A percentile compares a stretch with the other conserved stretches of the same genome.
Conservation (phyloP, 2,797 vertebrate genomes). For the Uromys caudimaculatus region DNA sequence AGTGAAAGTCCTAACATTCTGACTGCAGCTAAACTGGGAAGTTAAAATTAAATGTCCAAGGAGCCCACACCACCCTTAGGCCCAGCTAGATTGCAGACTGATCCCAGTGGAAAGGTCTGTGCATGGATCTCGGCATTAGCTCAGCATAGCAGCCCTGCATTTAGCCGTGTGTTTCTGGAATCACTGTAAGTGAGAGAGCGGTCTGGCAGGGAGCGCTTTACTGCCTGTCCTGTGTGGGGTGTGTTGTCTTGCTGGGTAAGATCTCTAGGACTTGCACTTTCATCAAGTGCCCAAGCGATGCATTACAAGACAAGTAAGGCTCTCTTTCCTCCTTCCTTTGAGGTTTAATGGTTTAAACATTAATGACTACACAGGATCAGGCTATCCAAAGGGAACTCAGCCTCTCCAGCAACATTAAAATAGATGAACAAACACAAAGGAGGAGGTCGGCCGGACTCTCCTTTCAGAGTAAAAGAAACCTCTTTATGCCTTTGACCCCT, state of each 20-base stretch:
- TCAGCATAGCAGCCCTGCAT: not conserved
- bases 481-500: constrained; percentile 74
- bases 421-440: constrained; percentile 69
- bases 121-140: not conserved
- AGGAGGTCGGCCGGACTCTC: constrained; percentile 57
- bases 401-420: constrained; percentile 56
- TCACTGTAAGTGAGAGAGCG: not conserved
- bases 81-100: not conserved
- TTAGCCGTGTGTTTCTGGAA: not conserved
- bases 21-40: constrained; percentile 43
- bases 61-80: not conserved
- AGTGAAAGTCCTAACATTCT: not conserved
- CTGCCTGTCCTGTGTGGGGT: not conserved
- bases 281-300: not conserved
- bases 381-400: constrained; percentile 66
- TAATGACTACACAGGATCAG: constrained; percentile 63
- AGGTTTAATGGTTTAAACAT: constrained; percentile 59
- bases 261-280: not conserved
- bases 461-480: constrained; percentile 54
- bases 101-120: not conserved
- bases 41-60: not conserved
- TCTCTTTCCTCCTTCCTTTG: constrained; percentile 36
- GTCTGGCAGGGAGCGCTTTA: not conserved
- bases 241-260: not conserved
- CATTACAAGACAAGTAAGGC: not conserved